Base-by-base conservation (phyloP, 1,140 invertebrate genomes). In the Apis dorsata region DNA sequence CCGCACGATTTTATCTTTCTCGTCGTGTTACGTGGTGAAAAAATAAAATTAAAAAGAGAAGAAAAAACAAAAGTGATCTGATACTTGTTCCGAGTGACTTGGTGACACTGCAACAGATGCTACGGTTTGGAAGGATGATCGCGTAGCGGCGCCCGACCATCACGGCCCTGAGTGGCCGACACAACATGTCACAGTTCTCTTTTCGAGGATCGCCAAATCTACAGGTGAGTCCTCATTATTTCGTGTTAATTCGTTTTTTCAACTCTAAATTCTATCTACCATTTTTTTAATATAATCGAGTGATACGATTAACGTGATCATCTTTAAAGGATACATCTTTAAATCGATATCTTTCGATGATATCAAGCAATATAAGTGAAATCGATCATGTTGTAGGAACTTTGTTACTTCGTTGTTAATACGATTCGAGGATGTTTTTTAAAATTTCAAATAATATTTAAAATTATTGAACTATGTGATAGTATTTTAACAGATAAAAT, bases 131-230 rank as follows among this genome's bases (percentile, higher is more conserved):
- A 92, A 94, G 87, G 88, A 94, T 94, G 93, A 91, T 93, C 87
- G 93, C 92, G 90, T 94, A 94, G 92, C 91, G 90, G 92, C 88
- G 91, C 87, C 87, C 90, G 90, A 90, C 74, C 85, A 92, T 93
- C 90, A 92, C 93, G 93, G 93, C 93, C 93, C 92, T 93, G 89
- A 92, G 93, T 94, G 94, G 95, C 94, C 94, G 94, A 94, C 94
- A 93, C 94, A 95, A 91, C 95, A 95, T 95, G 95, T 95, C 95
- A 94, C 95, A 95, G 94, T 95, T 95, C 94, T 95, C 95, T 91
- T 95, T 95, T 91, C 94, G 95, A 94, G 94, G 95, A 94, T 96
- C 95, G 90, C 95, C 95, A 91, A 95, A 94, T 94, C 95, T 95
- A 93, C 95, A 95, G 95, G 95, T 96, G 92, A 93, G 92, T 87